These are phyloP conservation scores for Poicephalus meyeri DNA, from an alignment of 2,113 vertebrate genomes.

Conservation along the genomic window DNA sequence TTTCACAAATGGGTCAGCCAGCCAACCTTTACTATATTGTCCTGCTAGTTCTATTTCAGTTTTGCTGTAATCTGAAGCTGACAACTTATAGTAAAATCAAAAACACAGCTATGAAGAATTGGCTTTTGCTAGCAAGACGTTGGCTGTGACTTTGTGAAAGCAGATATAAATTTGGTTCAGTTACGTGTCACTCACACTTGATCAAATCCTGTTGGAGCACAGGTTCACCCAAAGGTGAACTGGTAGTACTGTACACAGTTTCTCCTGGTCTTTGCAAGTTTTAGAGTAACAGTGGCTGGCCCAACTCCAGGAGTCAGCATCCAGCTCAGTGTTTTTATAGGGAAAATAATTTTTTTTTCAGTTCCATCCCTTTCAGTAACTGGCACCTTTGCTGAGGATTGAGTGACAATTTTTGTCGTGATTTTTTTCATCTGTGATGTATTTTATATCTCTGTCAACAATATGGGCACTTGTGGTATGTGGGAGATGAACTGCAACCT, in stretches of 20 bases:
- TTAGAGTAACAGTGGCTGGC: background rate
- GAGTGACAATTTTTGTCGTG: background rate
- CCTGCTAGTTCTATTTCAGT: background rate
- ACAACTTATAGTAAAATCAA: background rate
- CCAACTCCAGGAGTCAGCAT: background rate
- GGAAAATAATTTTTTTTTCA: background rate
- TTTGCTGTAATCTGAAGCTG: conserved; percentile 4
- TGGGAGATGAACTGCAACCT: background rate
- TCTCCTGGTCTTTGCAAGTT: background rate
- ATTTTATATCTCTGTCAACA: background rate
- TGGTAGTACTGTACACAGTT: background rate
- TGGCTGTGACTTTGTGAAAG: background rate
- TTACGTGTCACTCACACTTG: background rate
- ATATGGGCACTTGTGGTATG: rapidly evolving
- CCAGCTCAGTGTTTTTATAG: background rate
- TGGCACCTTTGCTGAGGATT: background rate
- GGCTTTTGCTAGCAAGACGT: background rate
- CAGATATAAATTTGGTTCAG: background rate
- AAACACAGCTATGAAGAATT: background rate
- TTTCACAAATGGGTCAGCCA: conserved; percentile 28
- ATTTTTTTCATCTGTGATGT: background rate
- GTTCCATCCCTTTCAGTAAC: background rate
- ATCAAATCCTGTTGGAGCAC: background rate
- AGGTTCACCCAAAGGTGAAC: background rate
- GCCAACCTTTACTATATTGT: background rate